Conservation (phyloP, 2,797 vertebrate genomes). For the Enteromius paludinosus region DNA sequence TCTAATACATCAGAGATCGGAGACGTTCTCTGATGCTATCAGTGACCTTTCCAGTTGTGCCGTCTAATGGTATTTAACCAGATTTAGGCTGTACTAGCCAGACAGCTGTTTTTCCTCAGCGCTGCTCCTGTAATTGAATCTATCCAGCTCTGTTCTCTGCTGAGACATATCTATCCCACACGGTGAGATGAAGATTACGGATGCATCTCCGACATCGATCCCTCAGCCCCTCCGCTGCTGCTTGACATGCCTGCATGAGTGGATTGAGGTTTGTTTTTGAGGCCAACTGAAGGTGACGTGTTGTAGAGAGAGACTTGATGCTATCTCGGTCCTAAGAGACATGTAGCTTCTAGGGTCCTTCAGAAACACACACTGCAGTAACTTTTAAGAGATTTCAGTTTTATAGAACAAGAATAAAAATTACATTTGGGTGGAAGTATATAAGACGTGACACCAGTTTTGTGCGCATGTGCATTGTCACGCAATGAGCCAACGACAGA, state of each 20-base stretch:
- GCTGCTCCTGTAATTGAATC: slow-evolving; percentile 59
- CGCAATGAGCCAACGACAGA: too few relatives aligned
- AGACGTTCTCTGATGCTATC: slow-evolving; percentile 45
- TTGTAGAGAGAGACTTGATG: slow-evolving; percentile 22
- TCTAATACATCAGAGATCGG: slow-evolving; percentile 16
- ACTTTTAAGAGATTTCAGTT: not conserved
- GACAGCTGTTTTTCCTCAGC: slow-evolving; percentile 58
- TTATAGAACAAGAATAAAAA: not conserved
- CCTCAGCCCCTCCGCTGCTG: slow-evolving; percentile 16
- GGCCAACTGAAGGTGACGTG: slow-evolving; percentile 27
- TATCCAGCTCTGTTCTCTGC: slow-evolving; percentile 58
- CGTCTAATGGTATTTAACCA: slow-evolving; percentile 53
- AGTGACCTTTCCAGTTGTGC: slow-evolving; percentile 51
- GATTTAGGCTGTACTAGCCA: slow-evolving; percentile 42
- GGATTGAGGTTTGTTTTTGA: slow-evolving; percentile 34
- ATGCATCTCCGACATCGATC: slow-evolving; percentile 7
- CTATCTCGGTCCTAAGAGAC: slow-evolving; percentile 10
- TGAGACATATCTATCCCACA: slow-evolving; percentile 53
- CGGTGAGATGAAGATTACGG: slow-evolving; percentile 57
- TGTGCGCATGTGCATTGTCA: not conserved
- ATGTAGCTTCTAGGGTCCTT: not conserved
- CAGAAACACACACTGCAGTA: not conserved
- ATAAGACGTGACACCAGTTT: not conserved
- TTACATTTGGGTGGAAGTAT: not conserved
- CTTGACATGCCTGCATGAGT: slow-evolving; percentile 38